Evolutionary conservation across 1,140 invertebrate species (phyloP).

Genomic region (Metaphire vulgaris): DNA sequence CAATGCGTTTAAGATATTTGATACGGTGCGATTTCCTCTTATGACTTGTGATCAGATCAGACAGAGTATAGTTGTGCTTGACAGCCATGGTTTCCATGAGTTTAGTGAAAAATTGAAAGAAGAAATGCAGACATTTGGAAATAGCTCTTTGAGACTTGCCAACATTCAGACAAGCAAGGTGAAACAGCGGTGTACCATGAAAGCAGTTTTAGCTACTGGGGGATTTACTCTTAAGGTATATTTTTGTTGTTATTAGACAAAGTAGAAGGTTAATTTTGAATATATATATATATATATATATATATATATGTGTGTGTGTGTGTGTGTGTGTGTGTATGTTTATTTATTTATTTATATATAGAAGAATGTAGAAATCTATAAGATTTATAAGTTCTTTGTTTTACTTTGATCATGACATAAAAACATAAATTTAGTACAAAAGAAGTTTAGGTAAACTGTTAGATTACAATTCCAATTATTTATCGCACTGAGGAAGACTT

Average conservation of each 20-base stretch:
- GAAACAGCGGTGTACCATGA: constrained; percentile 4
- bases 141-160: neutral
- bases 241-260: neutral
- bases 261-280: neutral
- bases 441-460: too few relatives aligned
- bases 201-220: constrained; percentile 5
- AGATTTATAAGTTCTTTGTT: too few relatives aligned
- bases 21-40: neutral
- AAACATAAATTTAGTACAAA: too few relatives aligned
- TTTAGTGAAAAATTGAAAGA: neutral
- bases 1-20: neutral
- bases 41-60: neutral
- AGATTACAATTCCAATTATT: too few relatives aligned
- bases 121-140: neutral
- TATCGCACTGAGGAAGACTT: too few relatives aligned
- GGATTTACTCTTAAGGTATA: constrained; percentile 18
- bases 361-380: neutral
- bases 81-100: neutral
- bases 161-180: neutral
- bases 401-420: too few relatives aligned
- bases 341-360: neutral
- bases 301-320: neutral
- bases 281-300: neutral
- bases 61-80: neutral
- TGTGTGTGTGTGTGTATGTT: neutral